A percentile compares a stretch with the other conserved stretches of the same genome.
Evolutionary conservation across 2,888 invertebrate genomes (phyloP).

Genomic region (Bugula neritina): DNA sequence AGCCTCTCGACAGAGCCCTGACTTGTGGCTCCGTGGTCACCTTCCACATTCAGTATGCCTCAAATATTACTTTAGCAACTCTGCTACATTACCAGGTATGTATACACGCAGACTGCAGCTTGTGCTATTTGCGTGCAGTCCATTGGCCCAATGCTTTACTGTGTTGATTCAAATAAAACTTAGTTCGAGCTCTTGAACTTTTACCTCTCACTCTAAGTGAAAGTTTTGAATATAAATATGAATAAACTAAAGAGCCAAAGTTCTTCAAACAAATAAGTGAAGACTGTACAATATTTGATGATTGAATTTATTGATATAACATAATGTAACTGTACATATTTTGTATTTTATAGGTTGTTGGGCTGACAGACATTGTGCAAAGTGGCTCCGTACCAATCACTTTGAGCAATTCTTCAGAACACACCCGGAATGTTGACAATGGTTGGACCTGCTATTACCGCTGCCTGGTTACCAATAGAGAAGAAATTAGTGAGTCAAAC

Average conservation of each 20-base stretch:
- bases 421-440: not conserved
- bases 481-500: not conserved
- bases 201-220: too few species aligned
- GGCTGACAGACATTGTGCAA: conserved; percentile 15
- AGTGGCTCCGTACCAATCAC: not conserved
- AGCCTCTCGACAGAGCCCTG: not conserved
- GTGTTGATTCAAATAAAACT: too few species aligned
- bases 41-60: conserved; percentile 3
- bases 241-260: too few species aligned
- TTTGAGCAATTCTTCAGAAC: not conserved
- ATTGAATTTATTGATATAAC: too few species aligned
- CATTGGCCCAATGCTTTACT: too few species aligned
- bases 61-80: not conserved
- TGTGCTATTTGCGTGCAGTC: too few species aligned
- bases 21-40: conserved; percentile 12
- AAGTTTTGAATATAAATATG: too few species aligned
- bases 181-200: too few species aligned
- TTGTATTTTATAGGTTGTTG: conserved; percentile 8
- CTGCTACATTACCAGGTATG: not conserved
- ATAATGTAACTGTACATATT: too few species aligned
- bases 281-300: too few species aligned
- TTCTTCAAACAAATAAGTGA: too few species aligned
- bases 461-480: not conserved
- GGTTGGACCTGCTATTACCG: not conserved
- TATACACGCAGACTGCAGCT: too few species aligned